Conservation (phyloP, 2,113 vertebrate genomes). For the Conger conger region DNA sequence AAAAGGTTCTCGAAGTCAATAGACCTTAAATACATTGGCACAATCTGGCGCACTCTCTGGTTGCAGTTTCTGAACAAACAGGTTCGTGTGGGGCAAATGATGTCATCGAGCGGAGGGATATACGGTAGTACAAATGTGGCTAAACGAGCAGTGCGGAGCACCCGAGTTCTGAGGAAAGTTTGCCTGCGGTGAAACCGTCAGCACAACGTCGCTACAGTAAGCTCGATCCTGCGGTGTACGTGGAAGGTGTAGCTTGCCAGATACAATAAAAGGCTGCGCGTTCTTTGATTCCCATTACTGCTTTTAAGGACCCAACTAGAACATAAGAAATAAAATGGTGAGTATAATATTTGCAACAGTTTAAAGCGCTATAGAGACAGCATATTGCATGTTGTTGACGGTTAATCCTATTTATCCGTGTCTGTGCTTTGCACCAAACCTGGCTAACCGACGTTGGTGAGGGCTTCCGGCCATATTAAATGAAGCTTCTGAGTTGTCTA, state of each 20-base stretch:
- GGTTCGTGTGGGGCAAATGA: constrained; percentile 21
- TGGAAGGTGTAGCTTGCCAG: neutral
- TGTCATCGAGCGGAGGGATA: constrained; percentile 48
- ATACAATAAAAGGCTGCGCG: neutral
- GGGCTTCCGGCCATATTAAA: neutral
- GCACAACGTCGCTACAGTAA: neutral
- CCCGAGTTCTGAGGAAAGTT: constrained; percentile 12
- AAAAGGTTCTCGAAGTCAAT: constrained; percentile 20
- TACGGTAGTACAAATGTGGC: constrained; percentile 21
- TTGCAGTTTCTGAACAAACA: constrained; percentile 12
- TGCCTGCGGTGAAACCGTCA: neutral
- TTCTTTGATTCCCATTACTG: constrained; percentile 22
- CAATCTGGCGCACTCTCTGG: constrained; percentile 17
- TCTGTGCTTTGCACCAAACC: neutral
- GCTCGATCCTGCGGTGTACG: no score
- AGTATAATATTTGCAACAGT: constrained; percentile 41
- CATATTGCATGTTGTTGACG: neutral
- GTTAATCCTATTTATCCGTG: neutral
- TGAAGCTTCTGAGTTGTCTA: neutral
- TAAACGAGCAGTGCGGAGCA: constrained; percentile 19
- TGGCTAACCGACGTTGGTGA: neutral
- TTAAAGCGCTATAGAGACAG: neutral
- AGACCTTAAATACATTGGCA: constrained; percentile 17
- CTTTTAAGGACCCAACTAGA: constrained; percentile 40
- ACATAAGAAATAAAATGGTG: constrained; percentile 60